Conservation (phyloP, 2,888 invertebrate species). For the Megaustenia siamemsis region DNA sequence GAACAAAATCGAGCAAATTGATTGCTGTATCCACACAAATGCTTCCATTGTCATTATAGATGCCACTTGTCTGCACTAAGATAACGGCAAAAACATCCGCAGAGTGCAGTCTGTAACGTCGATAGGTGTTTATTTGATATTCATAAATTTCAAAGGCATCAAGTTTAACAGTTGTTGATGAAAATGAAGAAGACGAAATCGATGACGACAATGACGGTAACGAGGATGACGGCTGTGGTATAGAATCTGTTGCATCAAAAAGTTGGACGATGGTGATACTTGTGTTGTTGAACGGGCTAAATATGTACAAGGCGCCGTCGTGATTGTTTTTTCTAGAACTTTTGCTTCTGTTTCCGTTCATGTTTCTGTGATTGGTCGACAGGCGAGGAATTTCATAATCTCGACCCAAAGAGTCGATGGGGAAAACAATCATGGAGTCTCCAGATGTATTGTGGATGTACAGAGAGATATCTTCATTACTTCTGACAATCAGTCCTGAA, state of each 20-base stretch:
- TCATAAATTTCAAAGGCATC: constrained; percentile 52
- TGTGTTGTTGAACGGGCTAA: constrained; percentile 47
- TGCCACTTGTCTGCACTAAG: constrained; percentile 10
- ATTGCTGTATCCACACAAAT: background rate
- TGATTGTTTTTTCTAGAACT: background rate
- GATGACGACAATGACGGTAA: constrained; percentile 10
- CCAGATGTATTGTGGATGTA: constrained; percentile 43
- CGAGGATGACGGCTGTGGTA: background rate
- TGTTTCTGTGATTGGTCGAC: background rate
- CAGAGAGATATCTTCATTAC: constrained; percentile 38
- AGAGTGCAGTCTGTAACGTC: constrained; percentile 37
- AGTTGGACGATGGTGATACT: constrained; percentile 28
- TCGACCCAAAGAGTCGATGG: constrained; percentile 38
- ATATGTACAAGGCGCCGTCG: constrained; percentile 32
- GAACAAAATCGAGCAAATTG: constrained; percentile 41
- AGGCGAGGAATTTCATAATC: constrained; percentile 40
- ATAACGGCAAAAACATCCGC: constrained; percentile 45
- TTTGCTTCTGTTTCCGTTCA: background rate
- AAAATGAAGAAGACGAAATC: constrained; percentile 24
- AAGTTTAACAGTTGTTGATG: constrained; percentile 32
- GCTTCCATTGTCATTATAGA: background rate
- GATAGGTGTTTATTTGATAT: constrained; percentile 13
- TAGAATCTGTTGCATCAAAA: background rate
- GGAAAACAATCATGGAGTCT: constrained; percentile 48
- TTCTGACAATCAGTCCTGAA: constrained; percentile 42